A percentile compares a stretch with the other conserved stretches of the same genome.
Evolutionary conservation across 2,797 vertebrate genomes (phyloP).

Genomic region (Typhlichthys subterraneus): DNA sequence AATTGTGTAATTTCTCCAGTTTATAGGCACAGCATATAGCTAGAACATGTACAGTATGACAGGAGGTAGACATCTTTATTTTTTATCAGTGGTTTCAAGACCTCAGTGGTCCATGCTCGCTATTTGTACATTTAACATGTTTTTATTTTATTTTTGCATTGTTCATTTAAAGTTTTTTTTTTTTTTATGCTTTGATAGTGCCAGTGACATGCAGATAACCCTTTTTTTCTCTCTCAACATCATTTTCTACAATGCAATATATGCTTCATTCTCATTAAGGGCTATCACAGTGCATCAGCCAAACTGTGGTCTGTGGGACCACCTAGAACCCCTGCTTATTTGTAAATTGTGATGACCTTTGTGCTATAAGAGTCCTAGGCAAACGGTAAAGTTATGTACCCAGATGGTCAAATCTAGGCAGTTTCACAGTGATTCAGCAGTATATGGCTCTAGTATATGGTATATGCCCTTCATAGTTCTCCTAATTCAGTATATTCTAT

Average conservation of each 20-base stretch:
- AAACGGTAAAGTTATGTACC: constrained; percentile 40
- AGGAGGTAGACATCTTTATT: constrained; percentile 54
- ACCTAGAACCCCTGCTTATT: constrained; percentile 56
- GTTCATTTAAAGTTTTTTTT: constrained; percentile 44
- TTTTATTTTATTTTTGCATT: constrained; percentile 30
- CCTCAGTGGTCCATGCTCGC: constrained; percentile 70
- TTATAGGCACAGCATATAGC: constrained; percentile 74
- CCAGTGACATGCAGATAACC: constrained; percentile 73
- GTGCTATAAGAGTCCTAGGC: constrained; percentile 50
- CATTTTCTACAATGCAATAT: constrained; percentile 74
- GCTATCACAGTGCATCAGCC: constrained; percentile 75
- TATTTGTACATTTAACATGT: constrained; percentile 68
- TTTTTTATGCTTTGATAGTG: constrained; percentile 69
- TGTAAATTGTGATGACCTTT: constrained; percentile 51
- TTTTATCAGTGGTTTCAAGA: constrained; percentile 70
- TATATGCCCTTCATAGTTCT: constrained; percentile 14
- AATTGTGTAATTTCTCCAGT: constrained; percentile 53
- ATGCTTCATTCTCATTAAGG: constrained; percentile 81
- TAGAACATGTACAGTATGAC: constrained; percentile 77
- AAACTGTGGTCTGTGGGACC: constrained; percentile 54
- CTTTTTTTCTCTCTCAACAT: constrained; percentile 52
- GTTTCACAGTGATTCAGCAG: constrained; percentile 25
- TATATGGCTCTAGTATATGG: constrained; percentile 24
- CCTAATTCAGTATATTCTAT: constrained; percentile 24
- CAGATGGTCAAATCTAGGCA: constrained; percentile 60